Percentiles rank a stretch among this genome's conserved stretches.
These are phyloP conservation scores for Rambutsinella grinnellia DNA, from an alignment of 2,888 invertebrate genomes.

Conservation along the genomic window DNA sequence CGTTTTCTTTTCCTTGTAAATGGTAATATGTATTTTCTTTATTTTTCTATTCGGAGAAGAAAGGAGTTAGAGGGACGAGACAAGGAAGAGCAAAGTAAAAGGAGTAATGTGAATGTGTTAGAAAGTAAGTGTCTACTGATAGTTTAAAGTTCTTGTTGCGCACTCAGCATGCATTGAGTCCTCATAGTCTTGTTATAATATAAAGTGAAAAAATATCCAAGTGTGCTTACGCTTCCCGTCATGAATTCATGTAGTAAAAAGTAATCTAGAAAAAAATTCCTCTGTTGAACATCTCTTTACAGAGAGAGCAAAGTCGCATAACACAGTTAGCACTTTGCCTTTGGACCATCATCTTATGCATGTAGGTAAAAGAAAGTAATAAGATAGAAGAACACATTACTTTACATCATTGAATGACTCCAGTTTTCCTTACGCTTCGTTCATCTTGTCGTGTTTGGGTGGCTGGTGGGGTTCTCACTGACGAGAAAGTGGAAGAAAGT, in stretches of 20 bases:
- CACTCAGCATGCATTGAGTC: too few species aligned
- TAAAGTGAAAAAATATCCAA: too few species aligned
- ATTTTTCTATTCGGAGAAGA: constrained; percentile 4
- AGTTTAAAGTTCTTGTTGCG: not conserved
- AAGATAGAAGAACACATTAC: constrained; percentile 24
- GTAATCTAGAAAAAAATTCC: constrained; percentile 30
- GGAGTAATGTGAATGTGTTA: constrained; percentile 13
- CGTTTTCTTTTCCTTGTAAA: constrained; percentile 55
- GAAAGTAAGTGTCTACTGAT: not conserved
- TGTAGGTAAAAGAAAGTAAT: not conserved
- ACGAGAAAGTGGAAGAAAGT: constrained; percentile 44
- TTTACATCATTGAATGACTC: constrained; percentile 53
- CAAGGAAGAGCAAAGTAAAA: constrained; percentile 1
- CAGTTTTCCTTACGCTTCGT: constrained; percentile 41
- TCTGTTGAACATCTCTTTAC: not conserved
- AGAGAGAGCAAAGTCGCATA: constrained; percentile 24
- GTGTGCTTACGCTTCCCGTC: constrained; percentile 3
- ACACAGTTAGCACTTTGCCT: constrained; percentile 40
- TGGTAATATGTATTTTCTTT: constrained; percentile 35
- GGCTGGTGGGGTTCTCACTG: constrained; percentile 45
- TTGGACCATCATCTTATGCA: not conserved
- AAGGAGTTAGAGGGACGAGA: not conserved
- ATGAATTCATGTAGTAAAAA: constrained; percentile 30
- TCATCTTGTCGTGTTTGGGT: constrained; percentile 46
- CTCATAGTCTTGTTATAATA: too few species aligned